These are phyloP conservation scores for Mya arenaria DNA, from an alignment of 1,140 invertebrate genomes.

Conservation along the genomic window DNA sequence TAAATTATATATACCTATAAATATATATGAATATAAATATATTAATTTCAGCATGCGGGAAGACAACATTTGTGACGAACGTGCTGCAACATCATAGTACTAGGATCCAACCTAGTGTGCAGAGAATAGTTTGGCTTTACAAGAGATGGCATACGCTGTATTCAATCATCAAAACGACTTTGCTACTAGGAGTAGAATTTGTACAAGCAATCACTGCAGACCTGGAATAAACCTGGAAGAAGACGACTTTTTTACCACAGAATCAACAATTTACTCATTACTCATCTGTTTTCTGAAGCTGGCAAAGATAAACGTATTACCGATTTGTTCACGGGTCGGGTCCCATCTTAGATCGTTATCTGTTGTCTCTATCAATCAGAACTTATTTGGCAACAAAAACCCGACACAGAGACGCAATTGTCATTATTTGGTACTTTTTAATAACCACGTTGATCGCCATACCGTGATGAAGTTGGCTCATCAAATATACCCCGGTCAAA, in stretches of 20 bases:
- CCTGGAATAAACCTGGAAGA: not conserved
- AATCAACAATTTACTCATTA: constrained; percentile 28
- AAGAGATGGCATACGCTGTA: not conserved
- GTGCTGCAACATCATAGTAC: not conserved
- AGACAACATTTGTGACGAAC: no score
- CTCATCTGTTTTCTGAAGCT: not conserved
- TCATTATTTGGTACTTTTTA: constrained; percentile 15
- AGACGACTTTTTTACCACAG: not conserved
- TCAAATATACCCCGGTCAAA: no score
- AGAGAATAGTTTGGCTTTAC: constrained; percentile 1
- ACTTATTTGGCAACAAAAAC: constrained; percentile 13
- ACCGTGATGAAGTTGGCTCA: constrained; percentile 19
- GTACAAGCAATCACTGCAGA: not conserved
- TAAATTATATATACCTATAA: no score
- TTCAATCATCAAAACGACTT: no score
- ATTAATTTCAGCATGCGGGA: constrained; percentile 8
- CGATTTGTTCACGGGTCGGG: not conserved
- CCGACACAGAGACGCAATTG: constrained; percentile 39
- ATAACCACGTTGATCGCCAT: constrained; percentile 13
- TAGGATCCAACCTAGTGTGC: not conserved
- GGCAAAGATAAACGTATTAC: constrained; percentile 4
- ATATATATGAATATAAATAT: no score
- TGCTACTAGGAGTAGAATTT: no score
- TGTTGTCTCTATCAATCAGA: constrained; percentile 25
- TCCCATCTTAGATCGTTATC: no score